These are phyloP conservation scores for Siderastrea radians DNA, from an alignment of 92 coral and sea anemone genomes.

Conservation along the genomic window DNA sequence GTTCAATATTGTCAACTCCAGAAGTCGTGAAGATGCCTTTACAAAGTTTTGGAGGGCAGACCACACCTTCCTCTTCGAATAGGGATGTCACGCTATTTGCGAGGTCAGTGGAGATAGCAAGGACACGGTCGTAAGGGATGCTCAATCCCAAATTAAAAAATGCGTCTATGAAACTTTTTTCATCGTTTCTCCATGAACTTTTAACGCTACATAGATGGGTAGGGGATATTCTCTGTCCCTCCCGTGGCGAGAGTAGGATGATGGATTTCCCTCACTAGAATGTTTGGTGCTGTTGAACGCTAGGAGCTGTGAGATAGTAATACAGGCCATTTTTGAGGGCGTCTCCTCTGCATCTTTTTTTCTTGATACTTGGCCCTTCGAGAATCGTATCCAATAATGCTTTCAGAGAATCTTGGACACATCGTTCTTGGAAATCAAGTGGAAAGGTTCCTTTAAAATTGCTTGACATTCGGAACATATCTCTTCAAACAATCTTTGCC, in stretches of 20 bases:
- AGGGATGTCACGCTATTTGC: conserved; percentile 63
- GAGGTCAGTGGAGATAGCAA: conserved; percentile 65
- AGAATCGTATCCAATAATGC: conserved; percentile 50
- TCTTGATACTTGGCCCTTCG: conserved; percentile 40
- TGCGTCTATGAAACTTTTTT: conserved; percentile 59
- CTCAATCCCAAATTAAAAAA: conserved; percentile 62
- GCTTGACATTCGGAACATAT: conserved; percentile 34
- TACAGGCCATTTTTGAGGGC: conserved; percentile 50
- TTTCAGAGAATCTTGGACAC: conserved; percentile 59
- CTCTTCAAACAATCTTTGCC: conserved; percentile 57
- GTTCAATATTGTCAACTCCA: conserved; percentile 64
- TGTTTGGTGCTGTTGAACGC: conserved; percentile 16
- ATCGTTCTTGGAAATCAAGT: conserved; percentile 42
- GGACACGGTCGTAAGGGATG: conserved; percentile 71
- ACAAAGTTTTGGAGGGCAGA: conserved; percentile 70
- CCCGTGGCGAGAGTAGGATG: conserved; percentile 23
- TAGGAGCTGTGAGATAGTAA: conserved; percentile 33
- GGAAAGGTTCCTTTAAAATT: conserved; percentile 40
- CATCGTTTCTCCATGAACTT: conserved; percentile 76
- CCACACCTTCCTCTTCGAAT: conserved; percentile 68
- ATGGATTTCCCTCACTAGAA: not conserved
- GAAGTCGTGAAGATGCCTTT: conserved; percentile 57
- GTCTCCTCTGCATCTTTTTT: not conserved
- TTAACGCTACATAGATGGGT: conserved; percentile 60
- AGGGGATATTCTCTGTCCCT: conserved; percentile 58